Evolutionary conservation across 2,113 vertebrate species (phyloP).

Genomic region (Myxocyprinus asiaticus): DNA sequence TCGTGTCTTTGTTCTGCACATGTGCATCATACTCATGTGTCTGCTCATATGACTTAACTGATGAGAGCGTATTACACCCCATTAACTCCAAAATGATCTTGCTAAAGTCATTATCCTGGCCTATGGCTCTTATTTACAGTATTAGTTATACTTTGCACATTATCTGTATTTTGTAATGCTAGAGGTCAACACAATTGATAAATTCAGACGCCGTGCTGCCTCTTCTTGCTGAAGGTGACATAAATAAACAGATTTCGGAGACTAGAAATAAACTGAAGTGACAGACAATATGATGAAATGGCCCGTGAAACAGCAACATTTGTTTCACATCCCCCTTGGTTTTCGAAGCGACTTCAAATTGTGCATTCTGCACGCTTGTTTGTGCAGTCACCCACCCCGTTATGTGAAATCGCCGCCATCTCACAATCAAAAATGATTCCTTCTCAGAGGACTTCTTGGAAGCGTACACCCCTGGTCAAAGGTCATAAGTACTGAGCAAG

Average conservation of each 20-base stretch:
- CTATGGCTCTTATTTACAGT: neutral
- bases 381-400: neutral
- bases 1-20: conserved; percentile 5
- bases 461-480: conserved; percentile 10
- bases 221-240: conserved; percentile 28
- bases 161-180: neutral
- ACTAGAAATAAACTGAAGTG: conserved; percentile 38
- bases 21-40: conserved; percentile 24
- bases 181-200: conserved; percentile 20
- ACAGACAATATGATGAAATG: conserved; percentile 42
- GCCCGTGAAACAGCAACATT: conserved; percentile 33
- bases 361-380: conserved; percentile 21
- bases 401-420: neutral
- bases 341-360: neutral
- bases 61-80: conserved; percentile 17
- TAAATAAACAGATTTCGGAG: conserved; percentile 30
- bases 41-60: conserved; percentile 6
- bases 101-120: conserved; percentile 41
- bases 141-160: conserved; percentile 5
- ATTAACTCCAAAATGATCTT: conserved; percentile 36
- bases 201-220: neutral
- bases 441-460: neutral
- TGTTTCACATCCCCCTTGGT: conserved; percentile 28
- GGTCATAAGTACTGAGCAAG: conserved; percentile 32
- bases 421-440: conserved; percentile 23